These are phyloP conservation scores for Portevinia maculata DNA, from an alignment of 2,888 invertebrate species.

Conservation along the genomic window DNA sequence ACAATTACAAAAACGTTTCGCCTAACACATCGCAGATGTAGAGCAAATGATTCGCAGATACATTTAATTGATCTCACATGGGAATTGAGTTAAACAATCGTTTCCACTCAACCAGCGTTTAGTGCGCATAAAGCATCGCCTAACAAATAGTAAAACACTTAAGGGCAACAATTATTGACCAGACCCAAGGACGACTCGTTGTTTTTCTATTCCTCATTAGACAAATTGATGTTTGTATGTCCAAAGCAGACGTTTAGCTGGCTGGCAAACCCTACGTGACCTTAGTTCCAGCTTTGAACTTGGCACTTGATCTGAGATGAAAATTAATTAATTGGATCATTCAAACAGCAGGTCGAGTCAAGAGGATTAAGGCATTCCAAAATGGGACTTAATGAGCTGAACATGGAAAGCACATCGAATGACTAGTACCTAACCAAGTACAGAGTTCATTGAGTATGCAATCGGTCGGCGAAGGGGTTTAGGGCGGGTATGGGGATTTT, in stretches of 20 bases:
- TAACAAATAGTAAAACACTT: conserved; percentile 51
- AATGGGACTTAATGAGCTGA: neutral
- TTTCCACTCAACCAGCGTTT: conserved; percentile 42
- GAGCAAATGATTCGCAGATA: conserved; percentile 22
- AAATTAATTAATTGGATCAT: conserved; percentile 72
- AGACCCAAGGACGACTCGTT: conserved; percentile 26
- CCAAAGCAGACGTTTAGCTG: neutral
- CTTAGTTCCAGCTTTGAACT: conserved; percentile 42
- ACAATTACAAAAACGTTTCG: conserved; percentile 4
- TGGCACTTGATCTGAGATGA: conserved; percentile 26
- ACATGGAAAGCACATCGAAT: neutral
- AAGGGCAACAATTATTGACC: conserved; percentile 35
- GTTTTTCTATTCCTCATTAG: conserved; percentile 50
- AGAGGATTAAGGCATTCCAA: conserved; percentile 26
- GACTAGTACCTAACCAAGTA: neutral
- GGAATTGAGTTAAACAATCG: conserved; percentile 62
- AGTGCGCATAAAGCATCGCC: conserved; percentile 9
- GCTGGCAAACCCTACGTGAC: conserved; percentile 26
- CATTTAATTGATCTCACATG: conserved; percentile 59
- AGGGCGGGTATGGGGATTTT: conserved; percentile 8
- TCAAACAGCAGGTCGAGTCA: conserved; percentile 61
- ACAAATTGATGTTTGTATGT: conserved; percentile 41
- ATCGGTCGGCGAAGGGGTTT: neutral
- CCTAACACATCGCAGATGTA: conserved; percentile 62
- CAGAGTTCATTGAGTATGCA: conserved; percentile 25